These are phyloP conservation scores for Uromys caudimaculatus DNA, from an alignment of 2,797 vertebrate species.

Conservation along the genomic window DNA sequence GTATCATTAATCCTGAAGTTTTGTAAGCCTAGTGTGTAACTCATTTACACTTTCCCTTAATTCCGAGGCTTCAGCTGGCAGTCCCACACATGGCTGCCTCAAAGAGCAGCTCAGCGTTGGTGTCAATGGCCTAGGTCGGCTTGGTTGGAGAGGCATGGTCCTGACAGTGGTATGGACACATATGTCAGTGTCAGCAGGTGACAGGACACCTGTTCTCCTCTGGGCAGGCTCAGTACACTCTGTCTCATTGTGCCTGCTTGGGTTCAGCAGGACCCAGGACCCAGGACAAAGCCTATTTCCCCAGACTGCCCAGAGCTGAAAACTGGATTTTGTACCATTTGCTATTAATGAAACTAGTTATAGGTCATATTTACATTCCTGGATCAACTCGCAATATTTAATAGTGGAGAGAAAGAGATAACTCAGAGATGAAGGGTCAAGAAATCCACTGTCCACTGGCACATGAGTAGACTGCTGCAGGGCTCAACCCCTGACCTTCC, in stretches of 20 bases:
- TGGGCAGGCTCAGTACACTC: background rate
- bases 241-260: background rate
- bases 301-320: rapidly evolving
- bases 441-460: background rate
- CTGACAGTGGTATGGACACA: rapidly evolving
- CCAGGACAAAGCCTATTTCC: rapidly evolving
- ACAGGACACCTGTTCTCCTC: background rate
- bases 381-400: background rate
- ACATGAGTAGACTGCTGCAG: too few relatives aligned
- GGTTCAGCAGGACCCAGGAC: rapidly evolving
- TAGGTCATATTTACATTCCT: background rate
- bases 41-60: rapidly evolving
- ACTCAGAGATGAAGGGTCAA: background rate
- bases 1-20: background rate
- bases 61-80: rapidly evolving
- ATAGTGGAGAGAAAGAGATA: background rate
- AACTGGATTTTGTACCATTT: background rate
- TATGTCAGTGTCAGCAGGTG: rapidly evolving
- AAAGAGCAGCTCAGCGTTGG: rapidly evolving
- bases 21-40: rapidly evolving
- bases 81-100: rapidly evolving
- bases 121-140: rapidly evolving
- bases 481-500: background rate
- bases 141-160: rapidly evolving
- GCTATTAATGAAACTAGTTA: background rate